Percentiles rank a stretch among this genome's conserved stretches.
phyloP scores from a whole-genome alignment of 2,797 vertebrate species.

The Peromyscus attwateri region DNA sequence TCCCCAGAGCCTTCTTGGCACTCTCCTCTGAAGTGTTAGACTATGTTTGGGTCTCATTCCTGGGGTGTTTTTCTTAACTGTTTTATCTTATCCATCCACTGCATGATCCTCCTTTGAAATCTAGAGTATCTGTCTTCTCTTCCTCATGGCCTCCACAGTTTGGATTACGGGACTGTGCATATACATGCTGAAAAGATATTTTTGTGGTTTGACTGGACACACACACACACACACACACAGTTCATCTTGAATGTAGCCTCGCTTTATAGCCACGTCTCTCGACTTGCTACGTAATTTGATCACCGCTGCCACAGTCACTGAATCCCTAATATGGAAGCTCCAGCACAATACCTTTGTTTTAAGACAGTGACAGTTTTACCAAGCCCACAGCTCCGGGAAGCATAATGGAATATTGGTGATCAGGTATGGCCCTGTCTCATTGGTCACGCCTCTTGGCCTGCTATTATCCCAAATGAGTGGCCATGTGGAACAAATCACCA shows the following conservation, averaged over 20 bases:
- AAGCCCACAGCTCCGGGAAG: conserved; percentile 36
- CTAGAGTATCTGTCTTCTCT: neutral
- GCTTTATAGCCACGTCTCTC: neutral
- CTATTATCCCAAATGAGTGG: conserved; percentile 77
- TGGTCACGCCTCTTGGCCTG: conserved; percentile 65
- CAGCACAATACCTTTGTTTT: conserved; percentile 65
- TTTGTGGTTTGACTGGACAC: conserved; percentile 29
- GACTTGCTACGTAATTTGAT: conserved; percentile 67
- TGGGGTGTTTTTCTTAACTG: conserved; percentile 43
- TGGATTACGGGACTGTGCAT: neutral
- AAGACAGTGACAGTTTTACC: conserved; percentile 69
- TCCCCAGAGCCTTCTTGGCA: neutral
- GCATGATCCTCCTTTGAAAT: neutral
- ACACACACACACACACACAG: conserved; percentile 29
- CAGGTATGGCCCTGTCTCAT: conserved; percentile 62
- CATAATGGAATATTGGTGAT: conserved; percentile 67
- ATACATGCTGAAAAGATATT: conserved; percentile 9
- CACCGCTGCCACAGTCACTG: neutral
- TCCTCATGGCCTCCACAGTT: neutral
- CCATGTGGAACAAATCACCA: conserved; percentile 78
- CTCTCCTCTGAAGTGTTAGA: neutral
- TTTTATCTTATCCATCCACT: conserved; percentile 27
- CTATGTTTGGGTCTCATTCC: neutral
- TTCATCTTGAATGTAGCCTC: conserved; percentile 13
- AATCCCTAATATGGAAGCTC: conserved; percentile 54